A percentile compares a stretch with the other conserved stretches of the same genome.
These are phyloP conservation scores for Aphaenogaster floridana DNA, from an alignment of 1,140 invertebrate genomes.

Conservation along the genomic window DNA sequence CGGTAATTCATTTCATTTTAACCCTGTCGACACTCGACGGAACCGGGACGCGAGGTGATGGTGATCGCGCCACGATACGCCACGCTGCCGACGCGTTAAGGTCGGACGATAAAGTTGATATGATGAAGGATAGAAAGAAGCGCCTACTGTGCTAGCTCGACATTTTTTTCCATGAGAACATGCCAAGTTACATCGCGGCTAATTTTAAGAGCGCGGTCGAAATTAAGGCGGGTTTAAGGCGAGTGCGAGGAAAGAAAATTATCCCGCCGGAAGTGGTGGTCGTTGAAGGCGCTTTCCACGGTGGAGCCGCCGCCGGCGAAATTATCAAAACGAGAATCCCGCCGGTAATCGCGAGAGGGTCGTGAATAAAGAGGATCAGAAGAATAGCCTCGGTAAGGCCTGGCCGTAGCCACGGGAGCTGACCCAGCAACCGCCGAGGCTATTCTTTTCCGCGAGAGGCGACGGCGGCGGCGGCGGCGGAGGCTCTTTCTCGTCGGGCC, in stretches of 20 bases:
- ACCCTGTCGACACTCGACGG: neutral
- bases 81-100: neutral
- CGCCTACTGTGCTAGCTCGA: neutral
- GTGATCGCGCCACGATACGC: neutral
- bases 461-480: neutral
- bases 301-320: conserved; percentile 20
- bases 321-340: conserved; percentile 70
- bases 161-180: conserved; percentile 14
- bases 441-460: neutral
- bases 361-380: conserved; percentile 68
- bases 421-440: conserved; percentile 59
- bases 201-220: neutral
- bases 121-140: neutral
- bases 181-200: neutral
- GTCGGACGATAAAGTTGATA: neutral
- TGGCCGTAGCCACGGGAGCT: conserved; percentile 58
- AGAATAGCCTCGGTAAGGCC: conserved; percentile 5
- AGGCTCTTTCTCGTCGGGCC: conserved; percentile 35
- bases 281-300: neutral
- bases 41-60: neutral
- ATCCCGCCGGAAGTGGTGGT: neutral
- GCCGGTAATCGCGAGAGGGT: conserved; percentile 50
- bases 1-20: neutral
- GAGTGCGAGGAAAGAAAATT: conserved; percentile 18
- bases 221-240: conserved; percentile 7